Conservation (phyloP, 2,113 vertebrate species). For the Lagopus leucura region DNA sequence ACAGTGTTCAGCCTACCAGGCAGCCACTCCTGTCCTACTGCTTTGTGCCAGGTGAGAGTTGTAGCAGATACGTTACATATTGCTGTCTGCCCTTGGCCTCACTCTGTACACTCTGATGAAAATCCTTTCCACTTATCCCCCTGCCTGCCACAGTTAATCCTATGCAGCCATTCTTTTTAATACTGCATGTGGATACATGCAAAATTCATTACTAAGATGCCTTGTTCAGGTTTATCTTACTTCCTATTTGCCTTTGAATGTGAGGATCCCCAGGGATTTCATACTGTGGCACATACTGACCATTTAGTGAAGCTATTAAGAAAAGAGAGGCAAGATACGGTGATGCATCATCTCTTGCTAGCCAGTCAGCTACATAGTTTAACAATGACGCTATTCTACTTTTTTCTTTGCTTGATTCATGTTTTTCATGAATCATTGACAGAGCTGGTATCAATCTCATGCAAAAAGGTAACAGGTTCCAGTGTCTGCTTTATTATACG, state of each 20-base stretch:
- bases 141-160: not conserved
- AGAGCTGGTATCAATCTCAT: not conserved
- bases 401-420: not conserved
- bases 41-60: not conserved
- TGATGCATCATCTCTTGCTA: not conserved
- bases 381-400: not conserved
- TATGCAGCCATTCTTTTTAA: not conserved
- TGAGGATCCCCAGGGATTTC: not conserved
- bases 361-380: not conserved
- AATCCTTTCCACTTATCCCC: not conserved
- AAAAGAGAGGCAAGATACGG: not conserved
- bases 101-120: not conserved
- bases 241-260: not conserved
- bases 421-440: not conserved
- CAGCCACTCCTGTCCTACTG: not conserved
- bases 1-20: not conserved
- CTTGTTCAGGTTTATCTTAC: not conserved
- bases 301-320: not conserved
- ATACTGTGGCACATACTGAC: fast-evolving
- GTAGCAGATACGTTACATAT: not conserved
- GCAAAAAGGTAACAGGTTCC: not conserved
- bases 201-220: not conserved
- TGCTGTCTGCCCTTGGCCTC: not conserved
- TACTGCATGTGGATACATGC: not conserved
- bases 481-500: not conserved